Evolutionary conservation across 2,888 invertebrate species (phyloP).

Genomic region (Corbicula japonica): DNA sequence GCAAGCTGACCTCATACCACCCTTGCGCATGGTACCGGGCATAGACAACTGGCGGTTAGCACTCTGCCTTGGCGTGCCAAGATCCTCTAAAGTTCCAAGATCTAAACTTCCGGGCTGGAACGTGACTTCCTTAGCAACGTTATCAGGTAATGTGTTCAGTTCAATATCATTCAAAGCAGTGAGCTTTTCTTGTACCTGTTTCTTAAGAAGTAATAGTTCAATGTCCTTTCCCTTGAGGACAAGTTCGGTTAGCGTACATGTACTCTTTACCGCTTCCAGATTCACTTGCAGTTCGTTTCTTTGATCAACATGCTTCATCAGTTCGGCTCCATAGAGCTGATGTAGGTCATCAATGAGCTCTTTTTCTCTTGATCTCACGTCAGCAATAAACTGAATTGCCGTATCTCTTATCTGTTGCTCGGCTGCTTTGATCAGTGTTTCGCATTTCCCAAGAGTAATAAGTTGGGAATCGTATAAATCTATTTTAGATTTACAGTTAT

Average conservation of each 20-base stretch:
- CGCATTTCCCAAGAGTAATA: slow-evolving; percentile 80
- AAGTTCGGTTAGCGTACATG: slow-evolving; percentile 86
- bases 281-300: slow-evolving; percentile 82
- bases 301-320: slow-evolving; percentile 84
- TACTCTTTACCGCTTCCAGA: slow-evolving; percentile 85
- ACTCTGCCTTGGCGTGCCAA: slow-evolving; percentile 79
- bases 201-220: slow-evolving; percentile 86
- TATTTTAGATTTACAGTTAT: slow-evolving; percentile 84
- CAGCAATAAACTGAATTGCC: slow-evolving; percentile 85
- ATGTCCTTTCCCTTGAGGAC: slow-evolving; percentile 87
- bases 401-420: slow-evolving; percentile 85
- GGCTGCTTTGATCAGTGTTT: slow-evolving; percentile 83
- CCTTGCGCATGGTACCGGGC: slow-evolving; percentile 61
- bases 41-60: slow-evolving; percentile 57
- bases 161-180: slow-evolving; percentile 82
- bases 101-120: slow-evolving; percentile 84
- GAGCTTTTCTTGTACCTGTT: slow-evolving; percentile 86
- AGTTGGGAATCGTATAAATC: slow-evolving; percentile 83
- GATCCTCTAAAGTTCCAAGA: slow-evolving; percentile 84
- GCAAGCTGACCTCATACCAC: slow-evolving; percentile 57
- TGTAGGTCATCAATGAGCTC: slow-evolving; percentile 85
- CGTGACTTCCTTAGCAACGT: slow-evolving; percentile 82
- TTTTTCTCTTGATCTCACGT: slow-evolving; percentile 85
- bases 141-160: slow-evolving; percentile 81
- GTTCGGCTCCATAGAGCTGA: slow-evolving; percentile 84